These are phyloP conservation scores for Falco punctatus DNA, from an alignment of 2,113 vertebrate genomes.

Conservation along the genomic window DNA sequence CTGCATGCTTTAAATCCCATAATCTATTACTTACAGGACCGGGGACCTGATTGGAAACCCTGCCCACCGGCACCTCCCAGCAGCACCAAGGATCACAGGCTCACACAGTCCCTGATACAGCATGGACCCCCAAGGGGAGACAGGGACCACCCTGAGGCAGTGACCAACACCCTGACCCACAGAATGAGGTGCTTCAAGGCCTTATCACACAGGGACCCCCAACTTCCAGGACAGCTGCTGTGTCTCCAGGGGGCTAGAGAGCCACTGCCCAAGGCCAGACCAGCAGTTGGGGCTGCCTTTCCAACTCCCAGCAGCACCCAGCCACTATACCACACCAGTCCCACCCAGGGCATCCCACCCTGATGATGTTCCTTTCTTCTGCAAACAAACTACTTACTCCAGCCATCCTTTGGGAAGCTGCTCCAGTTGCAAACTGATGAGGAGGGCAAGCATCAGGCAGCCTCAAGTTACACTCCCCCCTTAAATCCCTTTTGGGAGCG, in stretches of 20 bases:
- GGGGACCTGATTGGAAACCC: not conserved
- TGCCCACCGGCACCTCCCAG: not conserved
- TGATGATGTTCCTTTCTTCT: not conserved
- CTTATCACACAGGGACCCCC: not conserved
- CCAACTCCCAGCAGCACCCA: not conserved
- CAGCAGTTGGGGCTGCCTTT: not conserved
- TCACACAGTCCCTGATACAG: rapidly evolving
- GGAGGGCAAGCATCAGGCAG: not conserved
- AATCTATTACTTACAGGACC: not conserved
- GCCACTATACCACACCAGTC: rapidly evolving
- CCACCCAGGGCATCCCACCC: not conserved
- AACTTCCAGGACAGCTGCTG: not conserved
- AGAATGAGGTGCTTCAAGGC: not conserved
- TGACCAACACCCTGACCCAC: rapidly evolving
- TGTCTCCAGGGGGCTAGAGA: not conserved
- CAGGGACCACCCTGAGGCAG: not conserved
- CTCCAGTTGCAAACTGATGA: not conserved
- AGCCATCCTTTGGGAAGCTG: not conserved
- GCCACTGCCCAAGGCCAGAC: rapidly evolving
- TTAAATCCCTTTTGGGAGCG: not conserved
- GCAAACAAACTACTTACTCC: slow-evolving; percentile 4
- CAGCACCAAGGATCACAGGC: not conserved
- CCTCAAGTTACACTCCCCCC: not conserved
- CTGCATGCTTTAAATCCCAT: not conserved
- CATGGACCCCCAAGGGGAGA: rapidly evolving